Conservation (phyloP, 2,888 invertebrate species). For the Hypercompe scribonia region DNA sequence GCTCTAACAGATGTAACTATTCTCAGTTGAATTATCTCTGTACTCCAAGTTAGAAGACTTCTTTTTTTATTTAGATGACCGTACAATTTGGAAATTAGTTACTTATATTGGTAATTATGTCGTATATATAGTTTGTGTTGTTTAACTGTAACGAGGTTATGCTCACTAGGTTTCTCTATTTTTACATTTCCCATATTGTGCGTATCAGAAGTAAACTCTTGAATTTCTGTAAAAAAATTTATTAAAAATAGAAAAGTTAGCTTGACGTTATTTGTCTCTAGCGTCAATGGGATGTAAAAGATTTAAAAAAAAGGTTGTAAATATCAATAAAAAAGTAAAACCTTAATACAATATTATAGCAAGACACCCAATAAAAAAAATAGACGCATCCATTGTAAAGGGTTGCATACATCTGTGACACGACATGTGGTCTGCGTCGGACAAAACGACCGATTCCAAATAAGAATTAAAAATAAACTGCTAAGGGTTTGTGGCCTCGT, state of each 20-base stretch:
- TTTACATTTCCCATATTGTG: background rate
- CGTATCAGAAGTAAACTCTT: background rate
- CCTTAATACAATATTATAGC: background rate
- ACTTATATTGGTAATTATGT: background rate
- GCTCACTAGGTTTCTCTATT: too few species aligned
- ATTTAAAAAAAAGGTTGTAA: background rate
- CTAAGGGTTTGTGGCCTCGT: slow-evolving; percentile 47
- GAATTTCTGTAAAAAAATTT: background rate
- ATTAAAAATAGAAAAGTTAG: background rate
- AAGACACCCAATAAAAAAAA: slow-evolving; percentile 22
- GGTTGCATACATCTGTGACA: slow-evolving; percentile 55
- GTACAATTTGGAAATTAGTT: background rate
- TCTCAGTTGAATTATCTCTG: background rate
- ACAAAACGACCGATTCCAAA: slow-evolving; percentile 73
- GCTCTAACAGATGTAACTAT: background rate
- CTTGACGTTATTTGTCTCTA: background rate
- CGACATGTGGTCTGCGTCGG: slow-evolving; percentile 74
- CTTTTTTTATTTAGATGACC: background rate
- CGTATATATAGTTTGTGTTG: background rate
- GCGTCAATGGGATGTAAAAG: background rate
- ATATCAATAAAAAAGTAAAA: background rate
- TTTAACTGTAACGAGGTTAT: too few species aligned
- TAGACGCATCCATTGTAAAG: slow-evolving; percentile 64
- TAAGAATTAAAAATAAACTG: slow-evolving; percentile 65
- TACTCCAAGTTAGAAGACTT: background rate